Conservation (phyloP, 2,113 vertebrate species). For the Colaptes auratus region DNA sequence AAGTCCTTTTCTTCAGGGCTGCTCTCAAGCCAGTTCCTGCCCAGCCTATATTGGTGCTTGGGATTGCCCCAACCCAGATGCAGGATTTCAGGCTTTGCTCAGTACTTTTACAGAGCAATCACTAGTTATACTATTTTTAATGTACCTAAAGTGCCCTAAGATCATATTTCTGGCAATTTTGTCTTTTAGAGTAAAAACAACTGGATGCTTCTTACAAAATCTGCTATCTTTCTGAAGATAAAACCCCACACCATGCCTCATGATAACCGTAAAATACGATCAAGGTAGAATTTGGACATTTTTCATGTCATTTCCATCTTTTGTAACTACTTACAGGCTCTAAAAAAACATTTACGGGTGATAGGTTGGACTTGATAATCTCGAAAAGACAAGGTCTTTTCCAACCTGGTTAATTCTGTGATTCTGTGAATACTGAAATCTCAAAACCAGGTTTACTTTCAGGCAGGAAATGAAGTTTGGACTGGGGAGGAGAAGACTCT, state of each 20-base stretch:
- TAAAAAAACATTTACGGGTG: too few species aligned
- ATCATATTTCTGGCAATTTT: conserved; percentile 62
- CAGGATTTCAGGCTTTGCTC: background rate
- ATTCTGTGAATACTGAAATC: background rate
- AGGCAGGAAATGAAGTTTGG: background rate
- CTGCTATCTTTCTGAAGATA: background rate
- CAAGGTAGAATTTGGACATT: background rate
- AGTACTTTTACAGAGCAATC: background rate
- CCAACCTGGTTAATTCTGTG: too few species aligned
- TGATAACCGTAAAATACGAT: background rate
- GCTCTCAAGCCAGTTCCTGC: too few species aligned
- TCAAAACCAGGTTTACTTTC: background rate
- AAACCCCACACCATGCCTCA: rapidly evolving
- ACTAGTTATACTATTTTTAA: background rate
- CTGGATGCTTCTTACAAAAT: background rate
- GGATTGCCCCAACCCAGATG: too few species aligned
- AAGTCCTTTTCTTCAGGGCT: too few species aligned
- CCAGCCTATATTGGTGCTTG: too few species aligned
- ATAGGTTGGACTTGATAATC: too few species aligned
- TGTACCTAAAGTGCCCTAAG: conserved; percentile 34
- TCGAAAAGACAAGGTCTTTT: too few species aligned
- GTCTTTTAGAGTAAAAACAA: conserved; percentile 42
- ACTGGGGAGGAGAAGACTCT: background rate
- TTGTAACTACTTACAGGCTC: background rate
- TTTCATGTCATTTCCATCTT: background rate